Evolutionary conservation across 53 echinoderm and acorn worm genomes (phyloP).

Genomic region (Actinopyga echinites): DNA sequence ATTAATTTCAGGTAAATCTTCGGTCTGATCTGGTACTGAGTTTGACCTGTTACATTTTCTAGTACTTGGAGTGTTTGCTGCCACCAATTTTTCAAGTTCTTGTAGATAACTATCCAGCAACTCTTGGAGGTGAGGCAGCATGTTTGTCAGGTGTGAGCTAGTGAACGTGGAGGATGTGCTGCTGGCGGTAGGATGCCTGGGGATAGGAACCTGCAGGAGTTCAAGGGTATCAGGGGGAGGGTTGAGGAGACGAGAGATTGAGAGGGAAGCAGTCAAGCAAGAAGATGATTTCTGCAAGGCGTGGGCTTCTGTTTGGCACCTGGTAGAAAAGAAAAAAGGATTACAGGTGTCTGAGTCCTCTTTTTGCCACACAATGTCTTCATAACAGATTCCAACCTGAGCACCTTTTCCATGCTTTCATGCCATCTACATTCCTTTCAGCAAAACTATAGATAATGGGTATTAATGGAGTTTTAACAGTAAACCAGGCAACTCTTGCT

Average conservation of each 20-base stretch:
- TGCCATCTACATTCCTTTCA: too few relatives aligned
- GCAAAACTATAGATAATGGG: too few relatives aligned
- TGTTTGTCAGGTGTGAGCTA: not conserved
- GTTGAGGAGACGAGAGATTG: conserved; percentile 5
- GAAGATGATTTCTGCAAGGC: too few relatives aligned
- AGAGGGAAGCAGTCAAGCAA: not conserved
- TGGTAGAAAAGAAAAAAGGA: too few relatives aligned
- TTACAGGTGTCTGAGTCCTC: too few relatives aligned
- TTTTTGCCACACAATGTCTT: too few relatives aligned
- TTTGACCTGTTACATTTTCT: conserved; percentile 20
- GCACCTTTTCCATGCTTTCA: too few relatives aligned
- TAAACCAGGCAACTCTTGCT: too few relatives aligned
- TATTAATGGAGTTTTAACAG: too few relatives aligned
- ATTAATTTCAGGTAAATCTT: conserved; percentile 19
- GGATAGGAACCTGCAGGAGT: not conserved
- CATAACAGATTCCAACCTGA: too few relatives aligned
- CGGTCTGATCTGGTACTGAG: conserved; percentile 32
- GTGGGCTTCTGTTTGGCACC: too few relatives aligned
- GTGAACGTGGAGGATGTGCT: not conserved
- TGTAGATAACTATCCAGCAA: not conserved
- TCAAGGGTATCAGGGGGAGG: not conserved
- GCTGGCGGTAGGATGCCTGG: not conserved
- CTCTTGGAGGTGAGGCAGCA: not conserved
- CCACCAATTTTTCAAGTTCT: conserved; percentile 3
- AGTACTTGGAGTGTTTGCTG: not conserved